Evolutionary conservation across 2,113 vertebrate genomes (phyloP).

Genomic region (Crotalus horridus): DNA sequence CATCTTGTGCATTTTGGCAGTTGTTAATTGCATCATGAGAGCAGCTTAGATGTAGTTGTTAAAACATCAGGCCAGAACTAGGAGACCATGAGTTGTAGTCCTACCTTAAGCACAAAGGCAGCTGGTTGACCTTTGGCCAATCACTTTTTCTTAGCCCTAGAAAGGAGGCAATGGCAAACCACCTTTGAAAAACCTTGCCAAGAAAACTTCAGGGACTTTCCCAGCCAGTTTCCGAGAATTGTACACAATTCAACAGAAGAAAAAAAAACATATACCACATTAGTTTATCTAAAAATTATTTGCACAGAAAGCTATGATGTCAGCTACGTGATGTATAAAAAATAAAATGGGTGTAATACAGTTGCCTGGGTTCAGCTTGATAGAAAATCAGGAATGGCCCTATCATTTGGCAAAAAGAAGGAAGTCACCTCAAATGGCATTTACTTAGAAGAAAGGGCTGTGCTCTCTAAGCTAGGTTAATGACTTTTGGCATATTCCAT

Average conservation of each 20-base stretch:
- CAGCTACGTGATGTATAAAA: background rate
- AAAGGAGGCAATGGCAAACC: background rate
- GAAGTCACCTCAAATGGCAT: background rate
- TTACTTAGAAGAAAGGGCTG: background rate
- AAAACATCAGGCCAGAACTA: background rate
- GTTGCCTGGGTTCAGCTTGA: background rate
- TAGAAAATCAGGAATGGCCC: background rate
- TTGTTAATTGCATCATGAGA: background rate
- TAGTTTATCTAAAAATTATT: background rate
- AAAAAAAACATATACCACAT: background rate
- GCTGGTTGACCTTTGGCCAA: background rate
- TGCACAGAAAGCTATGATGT: background rate
- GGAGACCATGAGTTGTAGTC: background rate
- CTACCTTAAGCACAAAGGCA: background rate
- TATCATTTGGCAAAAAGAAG: background rate
- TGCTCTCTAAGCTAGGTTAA: background rate
- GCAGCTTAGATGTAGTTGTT: background rate
- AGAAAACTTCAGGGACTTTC: no score
- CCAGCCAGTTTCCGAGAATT: no score
- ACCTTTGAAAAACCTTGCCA: background rate
- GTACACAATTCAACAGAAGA: background rate
- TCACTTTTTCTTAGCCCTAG: background rate
- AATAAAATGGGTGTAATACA: background rate
- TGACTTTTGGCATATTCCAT: background rate
- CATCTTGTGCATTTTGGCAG: background rate